These are phyloP conservation scores for Zaprionus gabonicus DNA, from an alignment of 1,140 invertebrate genomes.

Conservation along the genomic window DNA sequence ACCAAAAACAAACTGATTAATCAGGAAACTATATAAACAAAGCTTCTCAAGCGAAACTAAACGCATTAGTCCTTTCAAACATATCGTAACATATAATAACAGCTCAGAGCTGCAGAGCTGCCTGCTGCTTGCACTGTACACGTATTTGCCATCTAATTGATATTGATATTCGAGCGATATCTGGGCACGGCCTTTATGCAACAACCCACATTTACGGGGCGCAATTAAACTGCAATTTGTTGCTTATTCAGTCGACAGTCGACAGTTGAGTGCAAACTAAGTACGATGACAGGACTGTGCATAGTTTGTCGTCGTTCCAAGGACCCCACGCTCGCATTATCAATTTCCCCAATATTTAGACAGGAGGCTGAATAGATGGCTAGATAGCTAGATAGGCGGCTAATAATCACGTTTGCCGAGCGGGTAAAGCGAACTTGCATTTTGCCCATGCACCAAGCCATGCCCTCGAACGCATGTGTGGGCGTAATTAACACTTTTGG, in stretches of 20 bases:
- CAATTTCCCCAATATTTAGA: slow-evolving; percentile 79
- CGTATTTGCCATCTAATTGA: slow-evolving; percentile 3
- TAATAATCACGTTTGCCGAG: slow-evolving; percentile 75
- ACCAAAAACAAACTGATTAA: background rate
- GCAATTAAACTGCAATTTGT: slow-evolving; percentile 50
- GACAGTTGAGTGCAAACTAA: background rate
- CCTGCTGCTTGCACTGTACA: background rate
- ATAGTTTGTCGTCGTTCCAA: slow-evolving; percentile 32
- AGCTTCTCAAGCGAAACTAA: background rate
- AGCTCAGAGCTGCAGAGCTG: background rate
- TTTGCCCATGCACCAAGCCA: slow-evolving; percentile 44
- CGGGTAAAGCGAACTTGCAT: slow-evolving; percentile 67
- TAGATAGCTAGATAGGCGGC: background rate
- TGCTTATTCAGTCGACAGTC: slow-evolving; percentile 36
- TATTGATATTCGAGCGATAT: slow-evolving; percentile 23
- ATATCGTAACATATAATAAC: background rate
- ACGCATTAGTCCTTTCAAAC: background rate
- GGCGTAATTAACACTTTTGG: slow-evolving; percentile 73
- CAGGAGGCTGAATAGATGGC: slow-evolving; percentile 50
- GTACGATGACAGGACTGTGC: background rate
- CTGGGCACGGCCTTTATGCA: background rate
- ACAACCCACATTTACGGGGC: slow-evolving; percentile 6
- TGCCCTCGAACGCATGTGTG: slow-evolving; percentile 2
- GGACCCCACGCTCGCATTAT: slow-evolving; percentile 50
- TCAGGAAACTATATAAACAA: slow-evolving; percentile 4